Percentiles rank a stretch among this genome's conserved stretches.
Conservation (phyloP, 1,140 invertebrate species). For the Oncopodura yosiiana region DNA sequence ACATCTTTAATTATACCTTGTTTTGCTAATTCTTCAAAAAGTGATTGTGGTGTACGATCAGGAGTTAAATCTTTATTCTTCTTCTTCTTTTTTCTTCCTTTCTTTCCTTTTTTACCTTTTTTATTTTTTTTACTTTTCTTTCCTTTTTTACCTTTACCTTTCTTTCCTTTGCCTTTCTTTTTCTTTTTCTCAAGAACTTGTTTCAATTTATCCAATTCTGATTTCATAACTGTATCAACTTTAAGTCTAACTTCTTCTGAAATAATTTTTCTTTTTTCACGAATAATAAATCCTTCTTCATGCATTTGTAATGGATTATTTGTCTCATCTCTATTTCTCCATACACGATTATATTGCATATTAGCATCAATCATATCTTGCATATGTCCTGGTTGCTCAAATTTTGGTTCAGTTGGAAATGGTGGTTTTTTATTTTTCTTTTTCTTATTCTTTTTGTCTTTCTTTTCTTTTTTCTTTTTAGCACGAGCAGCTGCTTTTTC, state of each 20-base stretch:
- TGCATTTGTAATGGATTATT: slow-evolving; percentile 57
- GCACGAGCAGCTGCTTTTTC: slow-evolving; percentile 47
- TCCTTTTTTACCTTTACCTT: slow-evolving; percentile 44
- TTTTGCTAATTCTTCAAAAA: slow-evolving; percentile 81
- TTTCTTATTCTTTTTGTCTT: slow-evolving; percentile 44
- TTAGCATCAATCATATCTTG: slow-evolving; percentile 43
- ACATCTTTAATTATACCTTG: slow-evolving; percentile 80
- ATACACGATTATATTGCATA: slow-evolving; percentile 53
- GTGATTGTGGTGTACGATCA: slow-evolving; percentile 74
- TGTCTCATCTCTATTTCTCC: slow-evolving; percentile 68
- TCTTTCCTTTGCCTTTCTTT: slow-evolving; percentile 43
- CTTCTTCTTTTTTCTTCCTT: slow-evolving; percentile 80
- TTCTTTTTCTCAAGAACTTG: slow-evolving; percentile 59
- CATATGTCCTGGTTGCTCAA: slow-evolving; percentile 47
- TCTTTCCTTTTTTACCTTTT: slow-evolving; percentile 57
- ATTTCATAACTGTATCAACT: slow-evolving; percentile 68
- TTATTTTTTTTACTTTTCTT: slow-evolving; percentile 59
- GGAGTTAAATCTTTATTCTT: slow-evolving; percentile 93
- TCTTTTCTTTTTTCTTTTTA: slow-evolving; percentile 46
- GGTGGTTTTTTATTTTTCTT: slow-evolving; percentile 42
- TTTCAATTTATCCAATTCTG: slow-evolving; percentile 72
- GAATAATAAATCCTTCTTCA: slow-evolving; percentile 69
- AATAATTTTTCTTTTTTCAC: slow-evolving; percentile 69
- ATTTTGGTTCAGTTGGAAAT: slow-evolving; percentile 49
- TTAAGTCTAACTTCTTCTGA: slow-evolving; percentile 63